These are phyloP conservation scores for Nycteola revayana DNA, from an alignment of 2,888 invertebrate species.

Conservation along the genomic window DNA sequence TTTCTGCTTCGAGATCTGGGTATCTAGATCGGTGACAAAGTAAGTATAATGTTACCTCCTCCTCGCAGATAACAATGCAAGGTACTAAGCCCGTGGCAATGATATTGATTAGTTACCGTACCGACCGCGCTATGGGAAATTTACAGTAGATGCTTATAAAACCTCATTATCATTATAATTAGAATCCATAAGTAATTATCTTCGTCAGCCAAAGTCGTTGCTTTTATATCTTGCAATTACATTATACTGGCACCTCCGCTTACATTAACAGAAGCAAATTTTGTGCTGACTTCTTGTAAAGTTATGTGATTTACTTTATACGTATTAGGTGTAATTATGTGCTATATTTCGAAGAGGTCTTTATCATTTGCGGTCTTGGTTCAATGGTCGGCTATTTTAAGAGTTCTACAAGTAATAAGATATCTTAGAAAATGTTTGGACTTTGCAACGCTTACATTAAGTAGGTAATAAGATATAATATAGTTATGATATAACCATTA, in stretches of 20 bases:
- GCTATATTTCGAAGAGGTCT: constrained; percentile 6
- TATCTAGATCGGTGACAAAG: constrained; percentile 62
- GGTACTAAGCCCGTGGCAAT: constrained; percentile 45
- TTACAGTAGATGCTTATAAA: constrained; percentile 15
- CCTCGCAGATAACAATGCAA: constrained; percentile 50
- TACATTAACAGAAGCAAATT: too few species aligned
- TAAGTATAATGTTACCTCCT: constrained; percentile 49
- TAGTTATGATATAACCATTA: too few species aligned
- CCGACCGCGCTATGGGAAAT: constrained; percentile 30
- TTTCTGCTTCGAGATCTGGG: constrained; percentile 59
- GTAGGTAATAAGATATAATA: too few species aligned
- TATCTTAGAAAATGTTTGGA: too few species aligned
- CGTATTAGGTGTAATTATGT: constrained; percentile 1
- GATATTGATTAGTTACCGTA: constrained; percentile 49
- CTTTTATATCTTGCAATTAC: too few species aligned
- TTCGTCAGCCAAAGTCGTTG: too few species aligned
- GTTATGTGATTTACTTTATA: too few species aligned
- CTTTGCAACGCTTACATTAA: too few species aligned
- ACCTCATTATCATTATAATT: constrained; percentile 19
- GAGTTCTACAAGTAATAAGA: too few species aligned
- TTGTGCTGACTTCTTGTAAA: too few species aligned
- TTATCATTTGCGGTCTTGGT: constrained; percentile 24
- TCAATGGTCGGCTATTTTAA: constrained; percentile 21
- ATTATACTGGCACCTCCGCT: too few species aligned
- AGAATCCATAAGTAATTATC: constrained; percentile 15